Conservation (phyloP, 1,140 invertebrate genomes). For the Brachystomella parvula region DNA sequence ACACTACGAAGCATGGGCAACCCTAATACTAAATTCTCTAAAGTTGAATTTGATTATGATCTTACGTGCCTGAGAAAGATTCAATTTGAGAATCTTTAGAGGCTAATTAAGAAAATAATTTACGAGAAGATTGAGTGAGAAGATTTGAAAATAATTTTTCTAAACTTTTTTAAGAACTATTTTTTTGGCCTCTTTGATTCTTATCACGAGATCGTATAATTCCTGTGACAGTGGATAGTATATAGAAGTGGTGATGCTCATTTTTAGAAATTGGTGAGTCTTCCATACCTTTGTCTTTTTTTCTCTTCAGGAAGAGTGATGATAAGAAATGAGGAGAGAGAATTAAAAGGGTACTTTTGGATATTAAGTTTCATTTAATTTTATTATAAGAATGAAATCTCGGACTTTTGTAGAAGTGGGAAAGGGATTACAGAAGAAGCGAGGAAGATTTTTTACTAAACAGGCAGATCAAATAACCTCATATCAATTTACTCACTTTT, state of each 20-base stretch:
- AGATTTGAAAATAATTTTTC: conserved; percentile 2
- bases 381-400: neutral
- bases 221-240: no score
- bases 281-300: neutral
- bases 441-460: neutral
- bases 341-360: neutral
- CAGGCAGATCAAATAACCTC: conserved; percentile 5
- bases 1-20: no score
- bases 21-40: no score
- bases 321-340: neutral
- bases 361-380: conserved; percentile 9
- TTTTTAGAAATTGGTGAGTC: no score
- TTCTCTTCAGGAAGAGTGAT: neutral
- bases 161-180: neutral
- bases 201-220: no score
- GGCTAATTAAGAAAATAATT: conserved; percentile 12
- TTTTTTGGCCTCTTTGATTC: no score
- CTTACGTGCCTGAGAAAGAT: conserved; percentile 2
- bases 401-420: neutral
- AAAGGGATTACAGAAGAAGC: no score
- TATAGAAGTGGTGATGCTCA: no score
- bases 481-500: neutral
- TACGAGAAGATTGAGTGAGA: conserved; percentile 1
- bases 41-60: conserved; percentile 8
- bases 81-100: conserved; percentile 6